Base-by-base conservation (phyloP, 1,140 invertebrate species). In the Tenebrio molitor region DNA sequence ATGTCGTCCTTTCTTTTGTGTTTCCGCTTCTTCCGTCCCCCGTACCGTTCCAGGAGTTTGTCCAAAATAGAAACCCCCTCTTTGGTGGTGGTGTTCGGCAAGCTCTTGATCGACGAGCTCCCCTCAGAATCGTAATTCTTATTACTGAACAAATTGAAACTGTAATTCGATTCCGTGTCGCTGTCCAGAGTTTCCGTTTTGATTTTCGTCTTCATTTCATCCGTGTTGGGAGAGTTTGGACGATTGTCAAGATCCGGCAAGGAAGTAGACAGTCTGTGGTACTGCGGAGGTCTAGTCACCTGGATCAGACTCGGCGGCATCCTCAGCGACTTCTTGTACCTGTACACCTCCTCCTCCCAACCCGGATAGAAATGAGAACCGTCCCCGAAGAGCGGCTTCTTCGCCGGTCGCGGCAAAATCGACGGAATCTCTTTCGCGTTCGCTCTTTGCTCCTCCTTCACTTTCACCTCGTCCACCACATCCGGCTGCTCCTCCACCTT, bases 301-400 rank as follows among this genome's bases (percentile, higher is more conserved):
- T 90, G 92, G 67, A 95, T 94, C 33, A 95, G 83, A 71, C 89
- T 88, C 8, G 90, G 83, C 1, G 93, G 93, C 87, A 95, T 93
- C 64, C 93, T 86, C 1, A 94, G 82, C 0, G 92, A 93, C 73
- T 91, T 87, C 81, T 95, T 95, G 76, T 91, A 95, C 72, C 88
- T 89, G 76, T 92, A 93, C 16, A 94, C 86, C 77, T 93, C 92
- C 76, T 92, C 91, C 83, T 93, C 91, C 92, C 92, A 94, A 0
- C 91, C 91, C 0, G 91, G 91, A 74, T 87, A 85, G 76, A 92
- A 91, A 76, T 91, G 89, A 39, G 90, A 90, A n/a, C 90, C 89
- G 81, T 91, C 90, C 0, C 90, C 90, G 78, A 91, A 92, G 12
- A 86, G 83, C 1, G 88, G 86, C 79, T 91, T 91, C 34, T 87